A percentile compares a stretch with the other conserved stretches of the same genome.
phyloP scores from a whole-genome alignment of 2,888 invertebrate genomes.

The Dynastes hyllus region DNA sequence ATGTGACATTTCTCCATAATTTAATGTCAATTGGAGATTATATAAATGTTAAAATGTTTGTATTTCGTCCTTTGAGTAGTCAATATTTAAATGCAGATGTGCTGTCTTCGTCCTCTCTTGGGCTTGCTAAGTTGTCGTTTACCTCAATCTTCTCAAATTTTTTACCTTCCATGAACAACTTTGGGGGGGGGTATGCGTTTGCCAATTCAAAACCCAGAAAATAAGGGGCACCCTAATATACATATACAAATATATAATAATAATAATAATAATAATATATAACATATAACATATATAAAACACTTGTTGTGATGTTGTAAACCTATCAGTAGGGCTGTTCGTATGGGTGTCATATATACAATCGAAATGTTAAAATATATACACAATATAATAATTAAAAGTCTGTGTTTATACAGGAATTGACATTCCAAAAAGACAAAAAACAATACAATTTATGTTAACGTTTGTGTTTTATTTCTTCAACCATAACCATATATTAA shows the following conservation, averaged over 20 bases:
- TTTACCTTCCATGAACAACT: no score
- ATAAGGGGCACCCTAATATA: background rate
- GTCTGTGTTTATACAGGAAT: slow-evolving; percentile 47
- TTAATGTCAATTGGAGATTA: no score
- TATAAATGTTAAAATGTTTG: no score
- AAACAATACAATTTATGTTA: slow-evolving; percentile 37
- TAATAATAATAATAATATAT: background rate
- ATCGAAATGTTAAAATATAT: slow-evolving; percentile 36
- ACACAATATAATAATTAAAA: slow-evolving; percentile 43
- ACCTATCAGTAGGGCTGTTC: slow-evolving; percentile 30
- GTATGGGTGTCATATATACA: slow-evolving; percentile 45
- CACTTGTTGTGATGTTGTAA: slow-evolving; percentile 51
- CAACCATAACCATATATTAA: background rate
- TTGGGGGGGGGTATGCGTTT: no score
- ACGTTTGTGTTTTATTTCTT: slow-evolving; percentile 6
- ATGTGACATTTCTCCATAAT: no score
- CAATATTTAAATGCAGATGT: no score
- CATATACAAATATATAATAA: slow-evolving; percentile 18
- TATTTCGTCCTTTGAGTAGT: no score
- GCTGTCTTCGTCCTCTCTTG: no score
- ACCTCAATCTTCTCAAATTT: no score
- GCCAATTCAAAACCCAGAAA: background rate
- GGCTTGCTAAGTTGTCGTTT: no score
- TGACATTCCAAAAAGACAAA: slow-evolving; percentile 42
- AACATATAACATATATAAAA: slow-evolving; percentile 24